These are phyloP conservation scores for Nemurella pictetii DNA, from an alignment of 2,888 invertebrate species.

Conservation along the genomic window DNA sequence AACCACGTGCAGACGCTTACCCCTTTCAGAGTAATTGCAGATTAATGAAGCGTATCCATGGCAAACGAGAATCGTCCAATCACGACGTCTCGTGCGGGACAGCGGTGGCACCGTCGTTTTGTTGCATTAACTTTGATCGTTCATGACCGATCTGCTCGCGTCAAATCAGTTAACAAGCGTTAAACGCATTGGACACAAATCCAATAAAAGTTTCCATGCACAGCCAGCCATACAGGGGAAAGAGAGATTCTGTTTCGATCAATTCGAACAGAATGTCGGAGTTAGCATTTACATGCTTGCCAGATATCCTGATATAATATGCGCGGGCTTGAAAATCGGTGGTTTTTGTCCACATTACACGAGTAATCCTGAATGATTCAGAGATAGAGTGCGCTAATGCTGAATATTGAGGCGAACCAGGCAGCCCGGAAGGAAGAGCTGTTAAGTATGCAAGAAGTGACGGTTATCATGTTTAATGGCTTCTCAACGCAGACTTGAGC, in stretches of 20 bases:
- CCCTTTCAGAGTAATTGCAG: conserved; percentile 27
- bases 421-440: not conserved
- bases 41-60: conserved; percentile 26
- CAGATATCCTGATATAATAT: not conserved
- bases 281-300: not conserved
- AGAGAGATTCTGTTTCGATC: not conserved
- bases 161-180: too few species aligned
- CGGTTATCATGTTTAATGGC: conserved; percentile 20
- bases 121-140: too few species aligned
- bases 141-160: too few species aligned
- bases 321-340: not conserved
- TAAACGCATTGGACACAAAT: too few species aligned
- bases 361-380: not conserved
- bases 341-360: not conserved
- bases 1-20: conserved; percentile 1
- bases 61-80: not conserved
- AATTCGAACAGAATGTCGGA: not conserved
- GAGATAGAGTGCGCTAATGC: not conserved
- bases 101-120: too few species aligned
- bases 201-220: not conserved
- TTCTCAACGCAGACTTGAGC: not conserved
- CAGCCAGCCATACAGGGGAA: not conserved
- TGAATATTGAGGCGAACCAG: not conserved
- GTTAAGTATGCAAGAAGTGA: not conserved
- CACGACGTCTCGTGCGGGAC: not conserved